Evolutionary conservation across 1,140 invertebrate genomes (phyloP).

Genomic region (Luehdorfia chinensis): DNA sequence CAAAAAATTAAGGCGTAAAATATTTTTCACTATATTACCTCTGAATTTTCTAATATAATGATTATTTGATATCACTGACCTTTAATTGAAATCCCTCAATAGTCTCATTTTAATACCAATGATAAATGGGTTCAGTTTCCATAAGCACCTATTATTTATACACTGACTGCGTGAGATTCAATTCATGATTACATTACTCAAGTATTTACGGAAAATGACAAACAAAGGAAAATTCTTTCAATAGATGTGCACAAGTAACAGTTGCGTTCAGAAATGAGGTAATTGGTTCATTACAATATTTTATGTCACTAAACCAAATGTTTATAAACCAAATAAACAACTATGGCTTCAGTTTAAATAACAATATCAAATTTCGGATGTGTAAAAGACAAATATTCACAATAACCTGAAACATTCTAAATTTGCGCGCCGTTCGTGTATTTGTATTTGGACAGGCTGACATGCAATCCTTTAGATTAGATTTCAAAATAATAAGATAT

Average conservation of each 20-base stretch:
- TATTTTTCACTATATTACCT: too few relatives aligned
- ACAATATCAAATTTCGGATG: constrained; percentile 18
- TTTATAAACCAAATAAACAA: constrained; percentile 30
- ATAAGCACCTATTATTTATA: constrained; percentile 24
- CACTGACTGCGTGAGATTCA: not conserved
- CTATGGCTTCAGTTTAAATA: constrained; percentile 10
- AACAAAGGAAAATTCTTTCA: constrained; percentile 10
- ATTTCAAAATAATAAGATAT: too few relatives aligned
- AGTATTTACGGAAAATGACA: not conserved
- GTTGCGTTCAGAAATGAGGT: constrained; percentile 17
- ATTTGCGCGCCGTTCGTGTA: too few relatives aligned
- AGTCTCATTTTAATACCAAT: constrained; percentile 19
- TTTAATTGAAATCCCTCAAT: constrained; percentile 19
- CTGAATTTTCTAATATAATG: too few relatives aligned
- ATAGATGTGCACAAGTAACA: constrained; percentile 6
- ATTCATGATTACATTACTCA: constrained; percentile 12
- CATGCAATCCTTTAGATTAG: too few relatives aligned
- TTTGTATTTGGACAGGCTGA: too few relatives aligned
- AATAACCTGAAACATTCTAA: too few relatives aligned
- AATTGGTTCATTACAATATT: constrained; percentile 21
- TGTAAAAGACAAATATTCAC: not conserved
- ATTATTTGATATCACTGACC: constrained; percentile 16
- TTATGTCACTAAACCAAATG: constrained; percentile 18
- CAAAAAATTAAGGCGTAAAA: too few relatives aligned
- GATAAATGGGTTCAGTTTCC: constrained; percentile 27